A percentile compares a stretch with the other conserved stretches of the same genome.
These are phyloP conservation scores for Bergia sp. DNA, from an alignment of 92 coral and sea anemone species.

Conservation along the genomic window DNA sequence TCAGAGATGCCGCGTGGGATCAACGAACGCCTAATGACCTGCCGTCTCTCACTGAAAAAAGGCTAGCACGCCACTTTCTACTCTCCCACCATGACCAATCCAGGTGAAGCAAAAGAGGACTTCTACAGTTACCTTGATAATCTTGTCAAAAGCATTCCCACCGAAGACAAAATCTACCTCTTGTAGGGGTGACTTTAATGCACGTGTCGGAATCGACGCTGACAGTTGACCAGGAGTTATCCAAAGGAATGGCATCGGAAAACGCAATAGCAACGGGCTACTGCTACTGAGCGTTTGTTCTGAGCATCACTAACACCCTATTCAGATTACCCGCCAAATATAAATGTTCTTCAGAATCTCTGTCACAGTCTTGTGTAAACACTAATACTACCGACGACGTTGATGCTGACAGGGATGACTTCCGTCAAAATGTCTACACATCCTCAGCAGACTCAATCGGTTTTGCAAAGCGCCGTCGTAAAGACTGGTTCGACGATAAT, in stretches of 20 bases:
- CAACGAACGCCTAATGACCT: constrained; percentile 4
- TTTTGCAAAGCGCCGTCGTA: no score
- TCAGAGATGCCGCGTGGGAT: neutral
- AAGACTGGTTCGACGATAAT: no score
- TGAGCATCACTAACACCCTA: no score
- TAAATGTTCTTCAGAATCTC: no score
- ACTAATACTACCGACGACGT: no score
- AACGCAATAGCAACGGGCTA: constrained; percentile 45
- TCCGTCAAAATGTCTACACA: no score
- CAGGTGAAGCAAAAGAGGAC: neutral
- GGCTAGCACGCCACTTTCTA: neutral
- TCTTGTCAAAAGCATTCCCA: no score
- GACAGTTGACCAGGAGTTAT: constrained; percentile 23
- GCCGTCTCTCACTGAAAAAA: neutral
- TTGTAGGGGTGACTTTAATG: constrained; percentile 29
- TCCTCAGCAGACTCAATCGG: no score
- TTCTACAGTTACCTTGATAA: neutral
- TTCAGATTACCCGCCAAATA: no score
- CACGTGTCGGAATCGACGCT: constrained; percentile 23
- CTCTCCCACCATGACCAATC: constrained; percentile 7
- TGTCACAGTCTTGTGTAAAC: no score
- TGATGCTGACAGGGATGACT: no score
- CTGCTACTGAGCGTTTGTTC: constrained; percentile 34
- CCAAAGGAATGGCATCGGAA: constrained; percentile 50
- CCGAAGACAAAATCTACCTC: no score